phyloP scores from a whole-genome alignment of 2,113 vertebrate genomes.

The Campylorhamphus procurvoides region DNA sequence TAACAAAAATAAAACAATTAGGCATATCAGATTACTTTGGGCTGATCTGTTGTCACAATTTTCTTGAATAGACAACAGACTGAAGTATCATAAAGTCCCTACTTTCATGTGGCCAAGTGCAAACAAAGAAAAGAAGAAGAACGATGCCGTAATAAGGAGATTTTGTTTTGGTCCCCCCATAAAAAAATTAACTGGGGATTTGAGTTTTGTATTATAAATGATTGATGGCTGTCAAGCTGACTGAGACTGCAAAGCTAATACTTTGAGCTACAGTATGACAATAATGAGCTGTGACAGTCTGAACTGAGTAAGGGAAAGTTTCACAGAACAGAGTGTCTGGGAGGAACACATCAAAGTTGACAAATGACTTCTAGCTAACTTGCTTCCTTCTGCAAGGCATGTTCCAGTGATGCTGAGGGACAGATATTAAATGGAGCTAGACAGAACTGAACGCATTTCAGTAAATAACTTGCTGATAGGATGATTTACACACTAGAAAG shows the following conservation, averaged over 20 bases:
- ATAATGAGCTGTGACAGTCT: slow-evolving; percentile 29
- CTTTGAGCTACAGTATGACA: neutral
- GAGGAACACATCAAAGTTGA: slow-evolving; percentile 26
- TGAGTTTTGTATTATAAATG: neutral
- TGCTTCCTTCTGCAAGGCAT: slow-evolving; percentile 32
- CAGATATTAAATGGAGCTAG: slow-evolving; percentile 55
- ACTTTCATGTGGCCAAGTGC: neutral
- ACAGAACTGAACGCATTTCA: slow-evolving; percentile 27
- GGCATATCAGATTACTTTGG: neutral
- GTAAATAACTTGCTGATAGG: slow-evolving; percentile 25
- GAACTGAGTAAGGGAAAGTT: slow-evolving; percentile 53
- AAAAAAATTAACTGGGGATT: neutral
- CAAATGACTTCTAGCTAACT: slow-evolving; percentile 50
- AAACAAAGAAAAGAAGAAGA: neutral
- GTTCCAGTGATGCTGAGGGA: slow-evolving; percentile 44
- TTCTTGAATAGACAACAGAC: neutral
- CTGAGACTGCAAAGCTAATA: neutral
- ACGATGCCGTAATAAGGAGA: neutral
- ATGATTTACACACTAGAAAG: neutral
- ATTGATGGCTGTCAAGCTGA: neutral
- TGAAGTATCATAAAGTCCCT: neutral
- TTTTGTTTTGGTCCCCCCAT: neutral
- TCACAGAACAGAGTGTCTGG: slow-evolving; percentile 12
- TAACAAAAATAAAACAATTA: neutral
- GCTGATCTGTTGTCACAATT: neutral